These are phyloP conservation scores for Pica pica DNA, from an alignment of 2,113 vertebrate genomes.

Conservation along the genomic window DNA sequence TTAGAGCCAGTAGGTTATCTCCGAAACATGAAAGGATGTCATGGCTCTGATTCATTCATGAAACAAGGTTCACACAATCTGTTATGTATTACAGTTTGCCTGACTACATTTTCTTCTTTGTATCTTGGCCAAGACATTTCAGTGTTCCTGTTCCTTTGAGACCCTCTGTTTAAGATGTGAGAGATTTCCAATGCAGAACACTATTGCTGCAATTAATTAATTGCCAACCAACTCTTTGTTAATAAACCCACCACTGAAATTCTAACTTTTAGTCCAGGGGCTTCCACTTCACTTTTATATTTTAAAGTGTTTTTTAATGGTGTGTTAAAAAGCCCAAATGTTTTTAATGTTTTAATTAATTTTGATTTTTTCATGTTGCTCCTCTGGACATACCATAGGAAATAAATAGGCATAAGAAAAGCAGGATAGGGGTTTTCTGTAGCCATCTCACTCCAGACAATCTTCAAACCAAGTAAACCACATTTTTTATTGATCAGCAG, in stretches of 20 bases:
- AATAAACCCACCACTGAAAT: not conserved
- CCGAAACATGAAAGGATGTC: not conserved
- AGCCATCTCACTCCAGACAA: not conserved
- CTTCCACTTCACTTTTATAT: not conserved
- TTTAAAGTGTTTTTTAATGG: not conserved
- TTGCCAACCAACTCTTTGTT: not conserved
- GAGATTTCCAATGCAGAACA: not conserved
- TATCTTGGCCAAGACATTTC: conserved; percentile 17
- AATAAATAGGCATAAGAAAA: not conserved
- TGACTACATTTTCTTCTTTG: conserved; percentile 21
- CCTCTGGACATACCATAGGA: not conserved
- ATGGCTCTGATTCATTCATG: conserved; percentile 34
- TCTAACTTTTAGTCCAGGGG: not conserved
- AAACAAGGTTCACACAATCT: conserved; percentile 34
- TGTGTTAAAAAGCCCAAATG: not conserved
- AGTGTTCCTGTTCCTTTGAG: not conserved
- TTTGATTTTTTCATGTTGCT: not conserved
- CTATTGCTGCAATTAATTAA: conserved; percentile 43
- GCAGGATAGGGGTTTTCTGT: not conserved
- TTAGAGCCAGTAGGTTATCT: conserved; percentile 5
- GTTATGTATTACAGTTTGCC: conserved; percentile 21
- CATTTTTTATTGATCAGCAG: not conserved
- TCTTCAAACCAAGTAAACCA: not conserved
- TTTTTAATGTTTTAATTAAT: not conserved
- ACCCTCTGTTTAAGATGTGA: conserved; percentile 9